Conservation (phyloP, 2,113 vertebrate genomes). For the Todiramphus chloris region DNA sequence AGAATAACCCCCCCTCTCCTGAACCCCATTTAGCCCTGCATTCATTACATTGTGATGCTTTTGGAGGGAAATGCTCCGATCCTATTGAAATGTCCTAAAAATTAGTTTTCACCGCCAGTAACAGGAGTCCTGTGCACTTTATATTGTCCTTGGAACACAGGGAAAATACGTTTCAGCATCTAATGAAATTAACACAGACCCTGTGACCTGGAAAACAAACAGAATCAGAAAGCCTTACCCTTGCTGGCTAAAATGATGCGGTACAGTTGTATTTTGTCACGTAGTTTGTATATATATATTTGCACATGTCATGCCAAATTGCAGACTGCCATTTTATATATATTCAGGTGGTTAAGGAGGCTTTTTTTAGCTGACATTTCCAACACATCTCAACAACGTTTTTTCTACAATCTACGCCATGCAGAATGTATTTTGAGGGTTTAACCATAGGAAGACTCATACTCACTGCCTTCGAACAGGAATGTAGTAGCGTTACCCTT, state of each 20-base stretch:
- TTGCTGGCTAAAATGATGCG: constrained; percentile 32
- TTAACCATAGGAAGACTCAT: constrained; percentile 15
- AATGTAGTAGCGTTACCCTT: neutral
- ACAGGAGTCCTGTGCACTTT: constrained; percentile 18
- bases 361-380: constrained; percentile 63
- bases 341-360: constrained; percentile 7
- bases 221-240: neutral
- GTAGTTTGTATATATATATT: neutral
- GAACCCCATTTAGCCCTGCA: neutral
- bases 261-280: constrained; percentile 16
- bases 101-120: constrained; percentile 40
- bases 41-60: neutral
- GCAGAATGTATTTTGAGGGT: neutral
- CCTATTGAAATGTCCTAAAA: neutral
- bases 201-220: constrained; percentile 18
- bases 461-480: neutral
- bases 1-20: neutral
- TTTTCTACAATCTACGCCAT: neutral
- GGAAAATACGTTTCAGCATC: constrained; percentile 25
- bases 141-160: constrained; percentile 38
- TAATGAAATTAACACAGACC: constrained; percentile 50
- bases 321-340: constrained; percentile 31
- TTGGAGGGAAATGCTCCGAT: neutral
- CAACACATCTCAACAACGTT: constrained; percentile 42
- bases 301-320: constrained; percentile 26